Conservation (phyloP, 2,113 vertebrate species). For the Mesembrinibis cayennensis region DNA sequence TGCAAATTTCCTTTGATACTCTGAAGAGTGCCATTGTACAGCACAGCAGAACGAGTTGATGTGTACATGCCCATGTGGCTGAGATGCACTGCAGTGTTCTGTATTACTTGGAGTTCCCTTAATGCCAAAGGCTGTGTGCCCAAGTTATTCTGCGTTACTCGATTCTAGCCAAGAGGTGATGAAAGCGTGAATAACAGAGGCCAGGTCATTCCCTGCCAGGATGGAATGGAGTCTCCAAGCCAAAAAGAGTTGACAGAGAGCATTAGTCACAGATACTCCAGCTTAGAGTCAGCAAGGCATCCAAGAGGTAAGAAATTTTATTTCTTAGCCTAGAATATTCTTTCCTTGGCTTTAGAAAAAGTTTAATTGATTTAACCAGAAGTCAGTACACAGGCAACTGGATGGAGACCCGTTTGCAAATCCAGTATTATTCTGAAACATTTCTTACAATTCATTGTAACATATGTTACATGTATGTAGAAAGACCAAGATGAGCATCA, state of each 20-base stretch:
- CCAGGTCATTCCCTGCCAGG: neutral
- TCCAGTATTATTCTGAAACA: neutral
- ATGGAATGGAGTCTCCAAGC: neutral
- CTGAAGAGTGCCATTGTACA: neutral
- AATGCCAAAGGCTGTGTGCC: neutral
- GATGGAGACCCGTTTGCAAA: neutral
- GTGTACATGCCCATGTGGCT: neutral
- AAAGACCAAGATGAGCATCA: neutral
- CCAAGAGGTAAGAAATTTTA: neutral
- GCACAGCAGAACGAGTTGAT: neutral
- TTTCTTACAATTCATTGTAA: neutral
- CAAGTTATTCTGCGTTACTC: neutral
- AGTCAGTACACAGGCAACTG: neutral
- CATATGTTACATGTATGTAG: neutral
- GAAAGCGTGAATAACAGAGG: neutral
- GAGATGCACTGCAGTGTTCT: neutral
- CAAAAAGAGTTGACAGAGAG: neutral
- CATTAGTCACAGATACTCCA: neutral
- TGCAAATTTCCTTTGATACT: neutral
- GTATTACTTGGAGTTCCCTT: neutral
- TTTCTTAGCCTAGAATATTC: constrained; percentile 10
- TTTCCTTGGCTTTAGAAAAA: neutral
- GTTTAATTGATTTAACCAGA: neutral
- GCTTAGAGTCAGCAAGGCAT: neutral
- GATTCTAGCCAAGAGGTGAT: constrained; percentile 8